These are phyloP conservation scores for Phylloscopus collybita DNA, from an alignment of 2,797 vertebrate genomes.

Conservation along the genomic window DNA sequence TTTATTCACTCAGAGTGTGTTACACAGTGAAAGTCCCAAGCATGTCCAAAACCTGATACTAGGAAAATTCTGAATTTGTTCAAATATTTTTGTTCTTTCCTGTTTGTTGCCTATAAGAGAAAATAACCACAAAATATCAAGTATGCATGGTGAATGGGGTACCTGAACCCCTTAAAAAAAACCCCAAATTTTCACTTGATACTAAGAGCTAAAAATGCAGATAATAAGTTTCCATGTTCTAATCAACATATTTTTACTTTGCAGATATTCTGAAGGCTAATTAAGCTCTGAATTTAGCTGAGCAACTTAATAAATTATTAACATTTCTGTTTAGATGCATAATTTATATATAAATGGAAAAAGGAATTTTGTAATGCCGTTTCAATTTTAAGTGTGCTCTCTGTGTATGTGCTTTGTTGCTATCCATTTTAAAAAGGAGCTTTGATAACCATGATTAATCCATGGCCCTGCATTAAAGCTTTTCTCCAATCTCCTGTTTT, in stretches of 20 bases:
- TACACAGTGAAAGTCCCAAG: neutral
- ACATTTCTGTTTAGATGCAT: conserved; percentile 49
- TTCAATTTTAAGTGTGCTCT: conserved; percentile 26
- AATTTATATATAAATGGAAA: conserved; percentile 55
- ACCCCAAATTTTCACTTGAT: neutral
- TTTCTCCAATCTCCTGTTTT: conserved; percentile 7
- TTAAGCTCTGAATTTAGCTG: conserved; percentile 36
- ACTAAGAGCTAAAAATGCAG: neutral
- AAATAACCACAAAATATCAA: neutral
- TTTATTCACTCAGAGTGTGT: neutral
- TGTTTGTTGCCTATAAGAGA: neutral
- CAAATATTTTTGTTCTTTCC: neutral
- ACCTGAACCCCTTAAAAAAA: neutral
- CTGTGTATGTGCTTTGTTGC: neutral
- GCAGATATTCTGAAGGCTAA: conserved; percentile 17
- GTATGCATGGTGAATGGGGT: neutral
- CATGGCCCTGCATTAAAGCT: neutral
- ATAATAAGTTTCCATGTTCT: neutral
- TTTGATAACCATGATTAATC: conserved; percentile 50
- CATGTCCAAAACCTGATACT: neutral
- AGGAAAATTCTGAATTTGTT: neutral
- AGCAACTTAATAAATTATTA: conserved; percentile 60
- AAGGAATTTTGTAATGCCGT: conserved; percentile 14
- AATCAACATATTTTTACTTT: conserved; percentile 36
- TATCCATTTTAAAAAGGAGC: neutral